Percentiles rank a stretch among this genome's conserved stretches.
Evolutionary conservation across 2,797 vertebrate genomes (phyloP).

Genomic region (Graptemys geographica): DNA sequence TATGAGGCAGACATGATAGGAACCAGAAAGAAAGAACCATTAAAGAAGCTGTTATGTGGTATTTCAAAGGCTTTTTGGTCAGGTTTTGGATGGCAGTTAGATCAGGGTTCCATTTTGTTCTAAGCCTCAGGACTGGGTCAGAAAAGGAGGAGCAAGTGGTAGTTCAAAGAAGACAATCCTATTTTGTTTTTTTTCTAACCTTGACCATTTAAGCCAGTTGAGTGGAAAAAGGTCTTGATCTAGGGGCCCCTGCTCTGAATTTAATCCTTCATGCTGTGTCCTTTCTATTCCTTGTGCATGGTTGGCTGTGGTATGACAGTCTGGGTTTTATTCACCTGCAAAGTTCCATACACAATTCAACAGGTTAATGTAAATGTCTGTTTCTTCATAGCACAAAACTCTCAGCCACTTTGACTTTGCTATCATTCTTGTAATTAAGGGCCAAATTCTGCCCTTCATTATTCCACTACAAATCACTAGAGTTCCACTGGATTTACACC

Average conservation of each 20-base stretch:
- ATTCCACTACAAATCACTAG: not conserved
- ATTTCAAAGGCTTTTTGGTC: not conserved
- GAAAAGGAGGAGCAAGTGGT: not conserved
- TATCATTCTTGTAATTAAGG: not conserved
- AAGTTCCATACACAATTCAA: not conserved
- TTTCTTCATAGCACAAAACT: not conserved
- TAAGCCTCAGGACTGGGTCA: not conserved
- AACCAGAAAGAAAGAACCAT: not conserved
- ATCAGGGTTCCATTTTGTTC: not conserved
- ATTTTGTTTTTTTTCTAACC: not conserved
- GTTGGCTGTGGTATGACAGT: not conserved
- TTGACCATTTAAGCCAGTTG: not conserved
- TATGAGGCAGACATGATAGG: not conserved
- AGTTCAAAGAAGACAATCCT: not conserved
- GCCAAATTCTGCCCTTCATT: not conserved
- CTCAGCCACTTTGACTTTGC: not conserved
- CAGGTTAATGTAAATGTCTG: not conserved
- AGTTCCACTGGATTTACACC: not conserved
- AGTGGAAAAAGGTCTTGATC: not conserved
- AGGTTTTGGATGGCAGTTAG: not conserved
- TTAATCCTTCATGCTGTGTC: not conserved
- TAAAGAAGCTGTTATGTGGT: not conserved
- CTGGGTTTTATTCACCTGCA: not conserved
- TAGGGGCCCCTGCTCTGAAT: not conserved
- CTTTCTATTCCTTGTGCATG: not conserved